These are phyloP conservation scores for Suncus etruscus DNA, from an alignment of 2,113 vertebrate genomes.

Conservation along the genomic window DNA sequence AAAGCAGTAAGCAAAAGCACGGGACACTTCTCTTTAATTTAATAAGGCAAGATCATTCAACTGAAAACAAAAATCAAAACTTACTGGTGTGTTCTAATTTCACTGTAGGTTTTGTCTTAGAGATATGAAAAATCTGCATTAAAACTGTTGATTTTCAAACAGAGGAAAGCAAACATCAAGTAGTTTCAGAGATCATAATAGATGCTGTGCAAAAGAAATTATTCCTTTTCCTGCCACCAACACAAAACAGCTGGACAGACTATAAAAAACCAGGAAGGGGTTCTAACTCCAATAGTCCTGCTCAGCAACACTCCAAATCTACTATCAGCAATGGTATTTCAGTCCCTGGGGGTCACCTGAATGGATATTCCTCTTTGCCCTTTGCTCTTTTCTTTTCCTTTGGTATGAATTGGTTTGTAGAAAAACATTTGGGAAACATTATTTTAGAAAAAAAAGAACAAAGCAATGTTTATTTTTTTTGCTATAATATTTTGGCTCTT, in stretches of 20 bases:
- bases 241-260: neutral
- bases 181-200: neutral
- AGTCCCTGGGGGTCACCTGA: neutral
- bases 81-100: neutral
- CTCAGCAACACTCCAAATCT: neutral
- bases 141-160: neutral
- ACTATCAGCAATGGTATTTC: neutral
- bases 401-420: slow-evolving; percentile 2
- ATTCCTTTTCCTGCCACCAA: neutral
- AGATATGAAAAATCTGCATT: neutral
- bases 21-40: neutral
- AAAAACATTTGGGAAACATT: slow-evolving; percentile 27
- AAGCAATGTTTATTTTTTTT: slow-evolving; percentile 23
- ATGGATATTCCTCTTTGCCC: neutral
- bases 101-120: neutral
- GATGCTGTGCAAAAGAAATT: neutral
- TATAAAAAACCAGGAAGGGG: neutral
- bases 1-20: neutral
- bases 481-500: slow-evolving; percentile 29
- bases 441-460: slow-evolving; percentile 26
- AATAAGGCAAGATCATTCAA: slow-evolving; percentile 2
- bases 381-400: neutral
- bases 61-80: slow-evolving; percentile 41
- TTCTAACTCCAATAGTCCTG: neutral
- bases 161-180: neutral